Conservation (phyloP, 2,888 invertebrate species). For the Leptopilina drosophilae region DNA sequence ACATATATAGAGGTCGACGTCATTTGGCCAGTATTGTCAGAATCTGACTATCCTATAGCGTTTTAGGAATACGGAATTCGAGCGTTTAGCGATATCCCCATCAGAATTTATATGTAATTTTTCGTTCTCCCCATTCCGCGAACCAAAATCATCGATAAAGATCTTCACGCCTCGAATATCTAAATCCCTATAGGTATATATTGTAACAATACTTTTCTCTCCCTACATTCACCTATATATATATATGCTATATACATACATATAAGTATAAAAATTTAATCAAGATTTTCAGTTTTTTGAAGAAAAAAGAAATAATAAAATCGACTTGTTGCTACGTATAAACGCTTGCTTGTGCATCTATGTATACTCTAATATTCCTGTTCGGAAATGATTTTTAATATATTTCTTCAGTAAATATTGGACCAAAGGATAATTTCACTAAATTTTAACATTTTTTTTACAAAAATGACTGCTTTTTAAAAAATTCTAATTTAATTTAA, state of each 20-base stretch:
- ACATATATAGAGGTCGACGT: slow-evolving; percentile 62
- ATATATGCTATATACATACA: not conserved
- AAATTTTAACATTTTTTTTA: no score
- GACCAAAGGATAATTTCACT: no score
- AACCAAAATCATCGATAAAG: slow-evolving; percentile 44
- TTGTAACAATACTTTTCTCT: not conserved
- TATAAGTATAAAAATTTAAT: not conserved
- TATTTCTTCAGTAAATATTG: no score
- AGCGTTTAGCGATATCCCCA: slow-evolving; percentile 59
- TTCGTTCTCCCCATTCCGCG: slow-evolving; percentile 47
- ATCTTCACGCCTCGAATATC: slow-evolving; percentile 46
- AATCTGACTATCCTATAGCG: slow-evolving; percentile 67
- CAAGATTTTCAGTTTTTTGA: not conserved
- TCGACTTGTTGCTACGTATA: no score
- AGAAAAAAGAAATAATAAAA: not conserved
- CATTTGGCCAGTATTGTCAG: slow-evolving; percentile 74
- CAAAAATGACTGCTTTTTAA: no score
- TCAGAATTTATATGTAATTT: slow-evolving; percentile 57
- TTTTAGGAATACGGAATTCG: slow-evolving; percentile 72
- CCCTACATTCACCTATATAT: not conserved
- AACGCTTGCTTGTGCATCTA: no score
- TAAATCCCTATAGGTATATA: slow-evolving; percentile 5
- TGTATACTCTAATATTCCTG: no score
- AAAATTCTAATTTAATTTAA: no score
- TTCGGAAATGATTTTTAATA: no score